Evolutionary conservation across 2,113 vertebrate genomes (phyloP).

Genomic region (Promerops cafer): DNA sequence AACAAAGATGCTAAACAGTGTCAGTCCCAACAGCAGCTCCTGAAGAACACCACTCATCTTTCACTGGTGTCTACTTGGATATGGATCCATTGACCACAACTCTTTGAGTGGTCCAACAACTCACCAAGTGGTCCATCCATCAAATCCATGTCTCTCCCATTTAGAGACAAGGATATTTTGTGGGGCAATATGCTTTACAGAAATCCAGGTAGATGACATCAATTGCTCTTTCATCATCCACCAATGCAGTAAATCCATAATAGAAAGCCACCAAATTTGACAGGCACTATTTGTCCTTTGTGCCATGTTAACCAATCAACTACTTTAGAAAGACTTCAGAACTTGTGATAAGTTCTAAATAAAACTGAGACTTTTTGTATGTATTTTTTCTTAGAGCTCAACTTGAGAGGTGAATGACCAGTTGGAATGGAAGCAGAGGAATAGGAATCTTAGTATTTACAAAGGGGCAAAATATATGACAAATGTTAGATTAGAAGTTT

Average conservation of each 20-base stretch:
- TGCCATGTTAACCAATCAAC: background rate
- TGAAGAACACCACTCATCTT: background rate
- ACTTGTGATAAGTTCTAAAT: background rate
- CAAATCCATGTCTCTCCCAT: background rate
- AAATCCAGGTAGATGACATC: background rate
- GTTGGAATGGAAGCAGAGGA: background rate
- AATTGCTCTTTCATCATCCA: background rate
- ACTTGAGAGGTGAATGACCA: background rate
- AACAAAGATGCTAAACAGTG: background rate
- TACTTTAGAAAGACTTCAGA: background rate
- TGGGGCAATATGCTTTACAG: background rate
- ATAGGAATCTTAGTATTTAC: background rate
- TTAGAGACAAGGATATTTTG: background rate
- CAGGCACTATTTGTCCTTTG: background rate
- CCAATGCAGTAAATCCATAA: background rate
- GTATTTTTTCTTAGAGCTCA: background rate
- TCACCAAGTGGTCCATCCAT: background rate
- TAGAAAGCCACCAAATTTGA: background rate
- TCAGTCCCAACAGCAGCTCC: no score
- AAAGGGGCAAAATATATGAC: background rate
- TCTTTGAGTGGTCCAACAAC: no score
- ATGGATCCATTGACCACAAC: background rate
- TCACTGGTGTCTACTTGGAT: background rate
- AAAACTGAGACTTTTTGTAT: accelerated
- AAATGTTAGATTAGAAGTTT: background rate